A percentile compares a stretch with the other conserved stretches of the same genome.
Evolutionary conservation across 2,797 vertebrate species (phyloP).

Genomic region (Leptatherina wallacei): DNA sequence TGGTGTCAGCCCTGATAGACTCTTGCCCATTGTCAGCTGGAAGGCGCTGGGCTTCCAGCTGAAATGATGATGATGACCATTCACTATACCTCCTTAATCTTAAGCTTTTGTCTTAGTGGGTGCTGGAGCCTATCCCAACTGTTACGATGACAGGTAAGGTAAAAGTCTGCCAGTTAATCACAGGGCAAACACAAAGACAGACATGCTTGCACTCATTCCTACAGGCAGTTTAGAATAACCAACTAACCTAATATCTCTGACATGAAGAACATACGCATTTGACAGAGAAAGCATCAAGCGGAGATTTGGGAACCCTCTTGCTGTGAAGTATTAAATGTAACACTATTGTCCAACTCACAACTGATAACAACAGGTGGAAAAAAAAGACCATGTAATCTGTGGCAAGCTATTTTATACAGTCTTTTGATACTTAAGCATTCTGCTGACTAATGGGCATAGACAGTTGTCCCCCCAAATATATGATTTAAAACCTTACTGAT

Average conservation of each 20-base stretch:
- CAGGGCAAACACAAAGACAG: too few relatives aligned
- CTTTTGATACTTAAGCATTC: neutral
- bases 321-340: neutral
- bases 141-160: neutral
- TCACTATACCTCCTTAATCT: too few relatives aligned
- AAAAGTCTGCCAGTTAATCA: neutral
- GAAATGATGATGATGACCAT: too few relatives aligned
- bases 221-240: neutral
- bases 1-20: neutral
- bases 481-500: too few relatives aligned
- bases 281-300: neutral
- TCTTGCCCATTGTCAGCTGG: neutral
- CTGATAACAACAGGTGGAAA: neutral
- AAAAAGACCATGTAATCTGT: too few relatives aligned
- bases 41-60: neutral
- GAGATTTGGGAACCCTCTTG: too few relatives aligned
- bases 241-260: neutral
- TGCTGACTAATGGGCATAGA: neutral
- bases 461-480: neutral
- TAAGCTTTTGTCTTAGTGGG: too few relatives aligned
- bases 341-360: neutral
- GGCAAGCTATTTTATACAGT: neutral
- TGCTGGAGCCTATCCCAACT: neutral
- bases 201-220: neutral
- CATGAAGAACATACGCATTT: neutral